Conservation (phyloP, 2,797 vertebrate genomes). For the Eleutherodactylus coqui region DNA sequence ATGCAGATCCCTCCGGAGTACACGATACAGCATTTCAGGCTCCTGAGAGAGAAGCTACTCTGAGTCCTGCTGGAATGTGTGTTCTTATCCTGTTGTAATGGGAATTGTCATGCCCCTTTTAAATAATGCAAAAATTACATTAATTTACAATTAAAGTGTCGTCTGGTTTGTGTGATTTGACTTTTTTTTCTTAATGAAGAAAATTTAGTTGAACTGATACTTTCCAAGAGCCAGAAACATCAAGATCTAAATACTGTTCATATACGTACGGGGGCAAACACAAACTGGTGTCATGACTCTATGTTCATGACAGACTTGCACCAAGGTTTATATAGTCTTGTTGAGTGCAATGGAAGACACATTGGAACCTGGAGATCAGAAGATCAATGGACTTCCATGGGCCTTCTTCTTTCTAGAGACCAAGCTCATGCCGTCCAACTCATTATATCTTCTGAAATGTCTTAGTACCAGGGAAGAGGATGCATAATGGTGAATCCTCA, state of each 20-base stretch:
- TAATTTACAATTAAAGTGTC: conserved; percentile 20
- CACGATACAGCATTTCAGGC: neutral
- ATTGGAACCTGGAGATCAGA: neutral
- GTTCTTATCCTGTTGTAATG: neutral
- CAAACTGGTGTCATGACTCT: too few relatives aligned
- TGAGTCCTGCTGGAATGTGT: neutral
- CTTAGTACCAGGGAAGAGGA: neutral
- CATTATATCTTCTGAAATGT: neutral
- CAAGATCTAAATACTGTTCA: neutral
- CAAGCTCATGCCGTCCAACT: neutral
- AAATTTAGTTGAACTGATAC: neutral
- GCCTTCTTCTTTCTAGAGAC: too few relatives aligned
- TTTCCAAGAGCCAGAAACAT: neutral
- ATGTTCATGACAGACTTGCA: too few relatives aligned
- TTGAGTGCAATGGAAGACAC: neutral
- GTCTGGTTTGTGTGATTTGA: conserved; percentile 24
- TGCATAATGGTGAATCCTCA: neutral
- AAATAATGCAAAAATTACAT: conserved; percentile 1
- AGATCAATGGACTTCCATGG: neutral
- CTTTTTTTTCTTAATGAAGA: conserved; percentile 4
- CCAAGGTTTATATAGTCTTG: neutral
- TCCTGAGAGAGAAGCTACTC: neutral
- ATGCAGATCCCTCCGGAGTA: too few relatives aligned
- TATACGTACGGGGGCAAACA: neutral
- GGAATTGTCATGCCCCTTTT: conserved; percentile 16